Evolutionary conservation across 30 jellyfish, hydroid and myxozoan species (phyloP).

Genomic region (Aurelia sp.): DNA sequence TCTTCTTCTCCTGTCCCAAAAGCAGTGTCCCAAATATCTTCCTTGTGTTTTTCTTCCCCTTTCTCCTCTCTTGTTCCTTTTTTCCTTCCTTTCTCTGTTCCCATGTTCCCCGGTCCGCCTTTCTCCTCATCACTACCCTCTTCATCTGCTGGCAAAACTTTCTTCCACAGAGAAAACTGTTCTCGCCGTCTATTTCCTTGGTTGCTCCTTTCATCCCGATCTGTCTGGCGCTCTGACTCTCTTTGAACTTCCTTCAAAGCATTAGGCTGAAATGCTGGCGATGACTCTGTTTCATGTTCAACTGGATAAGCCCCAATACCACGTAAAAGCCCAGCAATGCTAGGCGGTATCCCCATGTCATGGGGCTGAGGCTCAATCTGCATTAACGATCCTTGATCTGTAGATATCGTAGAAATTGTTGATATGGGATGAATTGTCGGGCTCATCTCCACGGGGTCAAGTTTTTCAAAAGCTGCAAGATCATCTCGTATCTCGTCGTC

Average conservation of each 20-base stretch:
- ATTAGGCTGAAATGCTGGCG: neutral
- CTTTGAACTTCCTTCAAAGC: slow-evolving; percentile 28
- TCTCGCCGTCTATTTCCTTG: slow-evolving; percentile 64
- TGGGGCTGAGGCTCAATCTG: too few species aligned
- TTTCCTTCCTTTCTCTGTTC: neutral
- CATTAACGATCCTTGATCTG: too few species aligned
- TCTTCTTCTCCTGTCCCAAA: slow-evolving; percentile 67
- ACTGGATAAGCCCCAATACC: neutral
- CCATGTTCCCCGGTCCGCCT: neutral
- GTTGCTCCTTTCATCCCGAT: neutral
- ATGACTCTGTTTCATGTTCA: neutral
- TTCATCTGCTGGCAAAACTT: slow-evolving; percentile 36
- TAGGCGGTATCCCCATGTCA: too few species aligned
- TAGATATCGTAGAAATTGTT: neutral
- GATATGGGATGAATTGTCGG: neutral
- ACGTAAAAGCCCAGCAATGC: neutral
- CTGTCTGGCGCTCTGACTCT: slow-evolving; percentile 1
- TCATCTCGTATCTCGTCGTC: neutral
- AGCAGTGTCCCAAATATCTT: slow-evolving; percentile 94
- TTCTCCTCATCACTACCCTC: slow-evolving; percentile 16
- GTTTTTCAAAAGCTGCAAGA: slow-evolving; percentile 10
- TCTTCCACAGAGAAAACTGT: slow-evolving; percentile 89
- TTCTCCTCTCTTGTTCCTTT: neutral
- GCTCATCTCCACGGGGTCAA: neutral
- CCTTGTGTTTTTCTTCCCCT: slow-evolving; percentile 44